Conservation (phyloP, 2,113 vertebrate genomes). For the Phaethon lepturus region DNA sequence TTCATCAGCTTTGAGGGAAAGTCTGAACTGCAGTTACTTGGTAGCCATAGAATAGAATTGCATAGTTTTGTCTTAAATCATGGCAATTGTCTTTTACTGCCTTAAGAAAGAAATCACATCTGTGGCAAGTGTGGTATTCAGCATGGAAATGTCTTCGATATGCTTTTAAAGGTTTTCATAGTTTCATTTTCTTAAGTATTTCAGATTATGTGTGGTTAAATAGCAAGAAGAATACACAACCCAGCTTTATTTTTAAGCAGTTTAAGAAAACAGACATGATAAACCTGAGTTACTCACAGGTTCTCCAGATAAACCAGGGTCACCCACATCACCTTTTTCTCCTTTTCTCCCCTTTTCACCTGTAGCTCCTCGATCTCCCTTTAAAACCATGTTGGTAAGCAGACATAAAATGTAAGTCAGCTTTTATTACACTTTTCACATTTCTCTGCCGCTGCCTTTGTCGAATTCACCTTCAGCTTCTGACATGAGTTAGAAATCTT, state of each 20-base stretch:
- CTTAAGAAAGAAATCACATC: neutral
- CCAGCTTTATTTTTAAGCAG: neutral
- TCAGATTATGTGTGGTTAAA: neutral
- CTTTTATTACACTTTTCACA: neutral
- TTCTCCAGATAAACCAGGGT: slow-evolving; percentile 82
- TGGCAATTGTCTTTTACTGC: neutral
- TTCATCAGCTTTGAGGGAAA: neutral
- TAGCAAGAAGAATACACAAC: neutral
- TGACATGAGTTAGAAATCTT: neutral
- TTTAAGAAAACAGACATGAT: neutral
- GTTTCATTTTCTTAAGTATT: neutral
- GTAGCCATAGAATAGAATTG: neutral
- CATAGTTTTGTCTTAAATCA: neutral
- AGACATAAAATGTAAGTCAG: neutral
- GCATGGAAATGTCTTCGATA: neutral
- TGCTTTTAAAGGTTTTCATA: neutral
- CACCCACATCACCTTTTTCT: slow-evolving; percentile 83
- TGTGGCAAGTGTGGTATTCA: neutral
- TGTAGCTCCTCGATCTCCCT: slow-evolving; percentile 84
- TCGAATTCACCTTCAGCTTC: neutral
- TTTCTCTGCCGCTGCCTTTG: neutral
- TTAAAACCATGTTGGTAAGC: neutral
- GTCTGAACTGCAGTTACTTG: neutral
- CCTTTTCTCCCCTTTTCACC: slow-evolving; percentile 89
- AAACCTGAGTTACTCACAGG: slow-evolving; percentile 73